A percentile compares a stretch with the other conserved stretches of the same genome.
These are phyloP conservation scores for Drosophila hamatofila DNA, from an alignment of 2,888 invertebrate species.

Conservation along the genomic window DNA sequence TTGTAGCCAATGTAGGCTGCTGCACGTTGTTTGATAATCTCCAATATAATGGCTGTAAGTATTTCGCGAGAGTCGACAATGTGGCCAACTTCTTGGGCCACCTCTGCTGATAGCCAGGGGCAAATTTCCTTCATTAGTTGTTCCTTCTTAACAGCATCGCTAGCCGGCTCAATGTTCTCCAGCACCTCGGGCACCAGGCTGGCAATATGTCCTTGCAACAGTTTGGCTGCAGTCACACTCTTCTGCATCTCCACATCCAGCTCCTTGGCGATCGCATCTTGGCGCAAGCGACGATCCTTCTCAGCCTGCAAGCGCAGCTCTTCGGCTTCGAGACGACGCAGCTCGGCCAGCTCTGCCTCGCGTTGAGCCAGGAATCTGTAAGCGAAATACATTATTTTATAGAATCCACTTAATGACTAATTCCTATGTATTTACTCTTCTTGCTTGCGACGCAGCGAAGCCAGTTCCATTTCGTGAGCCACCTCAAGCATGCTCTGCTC, in stretches of 20 bases:
- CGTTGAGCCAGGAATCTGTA: conserved; percentile 86
- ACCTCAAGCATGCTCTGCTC: conserved; percentile 96
- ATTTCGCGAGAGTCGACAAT: conserved; percentile 93
- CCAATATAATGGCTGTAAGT: conserved; percentile 91
- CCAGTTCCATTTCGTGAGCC: conserved; percentile 96
- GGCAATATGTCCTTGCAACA: conserved; percentile 94
- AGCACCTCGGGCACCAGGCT: conserved; percentile 94
- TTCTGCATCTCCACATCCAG: conserved; percentile 92
- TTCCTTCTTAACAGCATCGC: conserved; percentile 83
- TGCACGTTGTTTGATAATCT: conserved; percentile 91
- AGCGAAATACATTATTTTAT: not conserved
- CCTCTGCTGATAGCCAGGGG: conserved; percentile 94
- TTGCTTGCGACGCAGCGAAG: conserved; percentile 90
- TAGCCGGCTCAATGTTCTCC: conserved; percentile 88
- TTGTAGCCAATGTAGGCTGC: conserved; percentile 83
- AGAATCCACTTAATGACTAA: not conserved
- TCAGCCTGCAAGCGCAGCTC: conserved; percentile 89
- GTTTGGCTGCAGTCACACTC: conserved; percentile 92
- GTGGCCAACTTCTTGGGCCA: conserved; percentile 92
- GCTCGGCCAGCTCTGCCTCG: conserved; percentile 93
- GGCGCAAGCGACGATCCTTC: conserved; percentile 90
- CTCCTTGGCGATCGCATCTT: conserved; percentile 88
- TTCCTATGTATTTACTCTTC: conserved; percentile 84
- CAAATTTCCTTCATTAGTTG: conserved; percentile 89
- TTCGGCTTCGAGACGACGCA: conserved; percentile 92